Evolutionary conservation across 2,797 vertebrate species (phyloP).

Genomic region (Xiphorhynchus erythropygius): DNA sequence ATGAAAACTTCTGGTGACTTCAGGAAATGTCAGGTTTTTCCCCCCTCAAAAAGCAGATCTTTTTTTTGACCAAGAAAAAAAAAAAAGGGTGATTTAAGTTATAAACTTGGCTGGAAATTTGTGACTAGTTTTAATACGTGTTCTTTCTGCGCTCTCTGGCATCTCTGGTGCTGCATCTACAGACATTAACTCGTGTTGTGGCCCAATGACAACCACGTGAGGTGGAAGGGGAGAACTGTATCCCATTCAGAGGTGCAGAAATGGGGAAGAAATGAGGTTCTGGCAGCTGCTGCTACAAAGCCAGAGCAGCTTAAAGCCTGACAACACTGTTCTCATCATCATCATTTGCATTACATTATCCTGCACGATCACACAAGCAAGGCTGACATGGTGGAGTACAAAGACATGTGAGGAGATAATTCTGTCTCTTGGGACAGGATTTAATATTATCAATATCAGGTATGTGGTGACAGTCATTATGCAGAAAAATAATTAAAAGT

Average conservation of each 20-base stretch:
- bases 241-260: neutral
- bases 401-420: neutral
- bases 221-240: neutral
- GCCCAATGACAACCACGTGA: neutral
- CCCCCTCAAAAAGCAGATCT: neutral
- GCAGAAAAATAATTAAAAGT: neutral
- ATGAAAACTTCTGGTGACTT: slow-evolving; percentile 4
- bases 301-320: neutral
- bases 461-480: neutral
- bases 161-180: neutral
- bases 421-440: neutral
- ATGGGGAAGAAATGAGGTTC: neutral
- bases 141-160: neutral
- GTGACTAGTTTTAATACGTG: neutral
- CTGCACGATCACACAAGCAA: neutral
- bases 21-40: neutral
- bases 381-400: neutral
- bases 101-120: neutral
- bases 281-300: neutral
- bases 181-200: neutral
- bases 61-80: neutral
- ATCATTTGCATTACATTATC: neutral
- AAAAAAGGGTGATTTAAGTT: neutral
- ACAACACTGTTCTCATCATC: neutral
- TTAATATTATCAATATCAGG: neutral